Base-by-base conservation (phyloP, 2,113 vertebrate genomes). In the Hirundichthys speculiger region DNA sequence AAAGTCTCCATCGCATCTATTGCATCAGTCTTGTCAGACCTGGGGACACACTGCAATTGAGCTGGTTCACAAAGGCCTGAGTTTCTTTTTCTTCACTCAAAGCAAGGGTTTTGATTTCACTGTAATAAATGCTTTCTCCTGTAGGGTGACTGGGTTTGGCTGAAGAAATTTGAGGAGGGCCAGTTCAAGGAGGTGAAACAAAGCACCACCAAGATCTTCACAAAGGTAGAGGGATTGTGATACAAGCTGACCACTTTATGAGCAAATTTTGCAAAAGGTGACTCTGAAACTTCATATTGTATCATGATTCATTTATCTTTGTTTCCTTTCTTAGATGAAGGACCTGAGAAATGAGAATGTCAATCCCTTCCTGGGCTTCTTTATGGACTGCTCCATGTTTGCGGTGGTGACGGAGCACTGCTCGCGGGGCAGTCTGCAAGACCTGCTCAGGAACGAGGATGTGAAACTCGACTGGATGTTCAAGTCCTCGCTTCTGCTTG, bases 381-480 rank as follows among this genome's bases (percentile, higher is more conserved):
- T 96, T 66, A 89, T 70, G 10, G 95, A 97, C 86, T 91, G 79
- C 21, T 92, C 90, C 56, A 92, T 95, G 80, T 95, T 94, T 86
- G 95, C 94, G 0, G 88, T 96, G 40, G 95, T 96, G 82, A 96
- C 92, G 0, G 95, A 98, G 80, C 95, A 97, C 84, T 96, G 96
- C 82, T 96, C 95, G 3, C 81, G 94, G 27, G 95, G 95, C 55
- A 98, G 96, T 66, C 90, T 97, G 64, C 94, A 97, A 69, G 96
- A 98, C 86, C 92, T 98, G 73, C 88, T 99, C 55, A 93, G 79
- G 61, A 96, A 96, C 0, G 91, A 94, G 14, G 94, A 97, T 10
- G 92, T 97, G 50, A 98, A 98, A 79, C 83, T 97, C 47, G 95
- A 98, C 83, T 97, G 95, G 95, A 95, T 97, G 94, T 98, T 98